Conservation (phyloP, 2,888 invertebrate genomes). For the Pherbina coryleti region DNA sequence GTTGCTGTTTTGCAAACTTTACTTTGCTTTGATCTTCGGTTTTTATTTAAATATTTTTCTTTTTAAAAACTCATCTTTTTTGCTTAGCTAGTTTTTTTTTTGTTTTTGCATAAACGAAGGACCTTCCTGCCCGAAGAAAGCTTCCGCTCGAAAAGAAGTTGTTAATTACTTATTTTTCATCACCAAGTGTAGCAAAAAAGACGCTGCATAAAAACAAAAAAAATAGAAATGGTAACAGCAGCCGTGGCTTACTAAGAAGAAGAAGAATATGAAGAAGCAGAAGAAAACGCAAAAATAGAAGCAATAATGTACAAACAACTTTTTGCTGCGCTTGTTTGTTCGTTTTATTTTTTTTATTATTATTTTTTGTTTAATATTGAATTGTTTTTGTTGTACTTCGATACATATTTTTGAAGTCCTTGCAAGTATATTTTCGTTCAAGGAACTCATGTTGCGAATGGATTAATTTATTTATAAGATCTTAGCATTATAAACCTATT, state of each 20-base stretch:
- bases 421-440: background rate
- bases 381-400: background rate
- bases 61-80: background rate
- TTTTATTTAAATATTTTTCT: background rate
- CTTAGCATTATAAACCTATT: background rate
- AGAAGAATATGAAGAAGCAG: background rate
- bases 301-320: background rate
- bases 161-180: constrained; percentile 33
- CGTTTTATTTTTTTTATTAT: background rate
- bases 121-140: background rate
- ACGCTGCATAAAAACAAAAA: background rate
- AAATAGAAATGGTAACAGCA: background rate
- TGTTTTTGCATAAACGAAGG: constrained; percentile 5
- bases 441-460: background rate
- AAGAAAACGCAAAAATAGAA: background rate
- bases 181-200: background rate
- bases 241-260: background rate
- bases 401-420: background rate
- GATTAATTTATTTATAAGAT: constrained; percentile 27
- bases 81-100: background rate
- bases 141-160: constrained; percentile 37
- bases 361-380: background rate
- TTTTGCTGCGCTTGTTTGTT: background rate
- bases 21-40: background rate
- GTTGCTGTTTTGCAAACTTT: background rate